These are phyloP conservation scores for Cyclina sinensis DNA, from an alignment of 1,140 invertebrate genomes.

Conservation along the genomic window DNA sequence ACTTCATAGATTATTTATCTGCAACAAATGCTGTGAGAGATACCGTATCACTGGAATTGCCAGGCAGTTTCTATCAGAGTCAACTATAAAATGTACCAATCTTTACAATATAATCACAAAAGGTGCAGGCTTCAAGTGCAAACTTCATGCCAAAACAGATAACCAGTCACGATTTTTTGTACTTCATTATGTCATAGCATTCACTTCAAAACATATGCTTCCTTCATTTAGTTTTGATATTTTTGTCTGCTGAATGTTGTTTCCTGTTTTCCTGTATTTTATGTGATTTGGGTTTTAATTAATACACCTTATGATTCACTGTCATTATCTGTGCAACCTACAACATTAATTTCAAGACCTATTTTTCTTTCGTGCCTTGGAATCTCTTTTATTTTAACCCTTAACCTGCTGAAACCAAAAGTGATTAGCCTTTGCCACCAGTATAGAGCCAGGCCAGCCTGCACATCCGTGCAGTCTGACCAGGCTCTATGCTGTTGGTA, in stretches of 20 bases:
- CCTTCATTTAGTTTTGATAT: background rate
- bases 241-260: background rate
- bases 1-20: background rate
- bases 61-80: background rate
- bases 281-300: no score
- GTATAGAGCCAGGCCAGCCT: no score
- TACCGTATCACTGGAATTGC: background rate
- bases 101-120: background rate
- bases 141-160: constrained; percentile 13
- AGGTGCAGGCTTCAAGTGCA: background rate
- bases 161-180: background rate
- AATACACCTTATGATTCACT: no score
- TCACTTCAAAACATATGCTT: background rate
- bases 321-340: no score
- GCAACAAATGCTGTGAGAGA: background rate
- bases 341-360: no score
- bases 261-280: background rate
- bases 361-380: no score
- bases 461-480: no score
- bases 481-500: no score
- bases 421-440: no score
- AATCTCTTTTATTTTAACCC: no score
- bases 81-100: background rate
- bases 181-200: background rate
- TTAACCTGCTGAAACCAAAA: no score